Percentiles rank a stretch among this genome's conserved stretches.
phyloP scores from a whole-genome alignment of 2,888 invertebrate species.

The Hypolimnas misippus region DNA sequence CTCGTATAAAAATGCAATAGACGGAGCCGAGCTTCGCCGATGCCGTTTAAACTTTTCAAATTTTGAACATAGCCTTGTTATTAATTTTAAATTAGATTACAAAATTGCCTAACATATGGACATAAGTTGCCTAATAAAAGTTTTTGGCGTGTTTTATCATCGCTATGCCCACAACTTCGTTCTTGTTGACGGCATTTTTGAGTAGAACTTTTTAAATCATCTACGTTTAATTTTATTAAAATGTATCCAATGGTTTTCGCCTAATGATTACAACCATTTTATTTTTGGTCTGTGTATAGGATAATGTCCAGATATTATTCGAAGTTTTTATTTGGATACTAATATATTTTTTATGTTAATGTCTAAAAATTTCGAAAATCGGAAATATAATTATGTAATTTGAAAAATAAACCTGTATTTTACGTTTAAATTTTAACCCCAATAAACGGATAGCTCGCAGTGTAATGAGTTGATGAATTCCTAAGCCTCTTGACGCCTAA shows the following conservation, averaged over 20 bases:
- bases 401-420: no score
- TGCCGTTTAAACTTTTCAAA: slow-evolving; percentile 82
- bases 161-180: background rate
- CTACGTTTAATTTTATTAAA: background rate
- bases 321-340: no score
- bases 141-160: background rate
- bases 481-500: slow-evolving; percentile 59
- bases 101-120: background rate
- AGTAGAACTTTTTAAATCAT: background rate
- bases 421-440: no score
- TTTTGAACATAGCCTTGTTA: slow-evolving; percentile 73
- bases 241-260: background rate
- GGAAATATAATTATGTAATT: no score
- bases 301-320: no score
- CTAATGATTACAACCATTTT: background rate
- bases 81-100: slow-evolving; percentile 76
- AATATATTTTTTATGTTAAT: no score
- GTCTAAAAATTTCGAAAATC: no score
- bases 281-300: no score
- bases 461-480: slow-evolving; percentile 60
- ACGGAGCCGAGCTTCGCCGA: slow-evolving; percentile 65
- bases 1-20: slow-evolving; percentile 81
- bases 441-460: slow-evolving; percentile 31
- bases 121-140: background rate
- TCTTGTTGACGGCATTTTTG: background rate